Conservation (phyloP, 2,888 invertebrate species). For the Patella ulyssiponensis region DNA sequence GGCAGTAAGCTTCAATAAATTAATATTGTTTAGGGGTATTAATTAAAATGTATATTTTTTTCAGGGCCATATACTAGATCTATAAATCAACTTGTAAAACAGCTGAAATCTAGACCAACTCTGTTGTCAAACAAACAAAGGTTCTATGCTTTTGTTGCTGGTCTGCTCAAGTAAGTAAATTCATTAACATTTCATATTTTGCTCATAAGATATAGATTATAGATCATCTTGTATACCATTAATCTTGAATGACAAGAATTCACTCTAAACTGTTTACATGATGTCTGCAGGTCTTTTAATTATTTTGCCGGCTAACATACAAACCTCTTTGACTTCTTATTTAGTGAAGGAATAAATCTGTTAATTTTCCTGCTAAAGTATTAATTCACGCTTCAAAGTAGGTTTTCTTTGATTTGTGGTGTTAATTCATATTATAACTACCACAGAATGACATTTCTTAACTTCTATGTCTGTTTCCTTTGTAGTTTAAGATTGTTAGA, state of each 20-base stretch:
- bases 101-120: slow-evolving; percentile 86
- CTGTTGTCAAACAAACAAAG: slow-evolving; percentile 88
- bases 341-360: no score
- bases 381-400: no score
- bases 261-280: no score
- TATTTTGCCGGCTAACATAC: no score
- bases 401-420: no score
- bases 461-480: slow-evolving; percentile 4
- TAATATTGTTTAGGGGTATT: neutral
- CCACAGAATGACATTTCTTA: neutral
- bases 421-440: neutral
- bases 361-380: no score
- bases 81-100: slow-evolving; percentile 85
- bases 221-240: no score
- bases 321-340: no score
- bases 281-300: no score
- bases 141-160: slow-evolving; percentile 90
- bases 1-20: neutral
- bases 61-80: slow-evolving; percentile 85
- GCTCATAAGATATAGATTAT: no score
- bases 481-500: slow-evolving; percentile 86
- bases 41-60: slow-evolving; percentile 30
- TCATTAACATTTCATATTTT: no score
- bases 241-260: no score
- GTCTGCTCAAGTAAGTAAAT: slow-evolving; percentile 83